These are phyloP conservation scores for Apocrypta bakeri DNA, from an alignment of 1,140 invertebrate species.

Conservation along the genomic window DNA sequence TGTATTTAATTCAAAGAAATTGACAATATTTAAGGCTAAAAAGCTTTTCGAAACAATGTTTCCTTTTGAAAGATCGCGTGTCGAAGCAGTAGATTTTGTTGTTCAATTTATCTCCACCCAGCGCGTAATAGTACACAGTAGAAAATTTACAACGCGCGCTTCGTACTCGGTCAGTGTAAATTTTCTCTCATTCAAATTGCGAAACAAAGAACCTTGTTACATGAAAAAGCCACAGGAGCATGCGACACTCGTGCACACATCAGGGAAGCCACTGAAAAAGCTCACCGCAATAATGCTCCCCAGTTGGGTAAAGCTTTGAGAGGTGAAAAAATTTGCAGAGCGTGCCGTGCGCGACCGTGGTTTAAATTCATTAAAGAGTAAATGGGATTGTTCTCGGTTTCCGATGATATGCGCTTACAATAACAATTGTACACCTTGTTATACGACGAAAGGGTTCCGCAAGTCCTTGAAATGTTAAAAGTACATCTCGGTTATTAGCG, in stretches of 20 bases:
- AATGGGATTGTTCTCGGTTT: constrained; percentile 11
- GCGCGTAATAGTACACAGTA: background rate
- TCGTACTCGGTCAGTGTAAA: background rate
- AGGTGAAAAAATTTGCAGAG: background rate
- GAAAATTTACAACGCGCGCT: background rate
- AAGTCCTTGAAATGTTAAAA: background rate
- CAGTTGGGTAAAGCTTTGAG: background rate
- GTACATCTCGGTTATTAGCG: background rate
- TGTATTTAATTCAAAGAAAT: too few species aligned
- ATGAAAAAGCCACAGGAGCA: background rate
- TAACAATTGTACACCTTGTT: constrained; percentile 45
- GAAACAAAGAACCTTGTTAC: background rate
- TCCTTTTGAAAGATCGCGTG: background rate
- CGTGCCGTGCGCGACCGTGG: too few species aligned
- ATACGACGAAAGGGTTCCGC: too few species aligned
- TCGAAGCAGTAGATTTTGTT: background rate
- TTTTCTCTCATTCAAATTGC: background rate
- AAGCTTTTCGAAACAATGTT: background rate
- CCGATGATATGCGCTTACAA: constrained; percentile 17
- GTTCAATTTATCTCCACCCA: background rate
- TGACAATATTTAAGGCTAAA: background rate
- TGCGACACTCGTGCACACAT: background rate
- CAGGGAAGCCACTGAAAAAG: background rate
- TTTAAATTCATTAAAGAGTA: constrained; percentile 35
- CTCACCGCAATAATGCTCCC: background rate